phyloP scores from a whole-genome alignment of 2,888 invertebrate species.

The Rapana venosa region DNA sequence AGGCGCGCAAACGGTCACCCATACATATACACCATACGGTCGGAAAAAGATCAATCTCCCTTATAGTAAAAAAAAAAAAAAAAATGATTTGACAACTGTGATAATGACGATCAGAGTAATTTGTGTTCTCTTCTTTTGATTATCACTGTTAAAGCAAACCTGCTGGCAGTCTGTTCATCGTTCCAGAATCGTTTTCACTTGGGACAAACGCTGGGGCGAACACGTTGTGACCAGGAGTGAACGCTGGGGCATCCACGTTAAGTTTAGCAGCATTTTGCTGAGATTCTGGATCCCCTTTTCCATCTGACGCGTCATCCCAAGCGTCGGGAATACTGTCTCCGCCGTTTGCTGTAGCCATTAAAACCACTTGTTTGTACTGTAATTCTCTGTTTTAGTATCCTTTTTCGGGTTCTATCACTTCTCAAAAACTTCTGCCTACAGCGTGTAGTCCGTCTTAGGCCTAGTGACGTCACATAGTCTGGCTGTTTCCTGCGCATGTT shows the following conservation, averaged over 20 bases:
- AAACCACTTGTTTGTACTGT: background rate
- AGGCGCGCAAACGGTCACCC: too few relatives aligned
- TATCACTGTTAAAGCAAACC: background rate
- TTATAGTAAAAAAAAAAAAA: background rate
- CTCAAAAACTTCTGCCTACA: constrained; percentile 14
- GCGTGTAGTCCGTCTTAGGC: constrained; percentile 43
- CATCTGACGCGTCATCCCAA: constrained; percentile 73
- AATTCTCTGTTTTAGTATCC: constrained; percentile 4
- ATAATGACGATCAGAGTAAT: too few relatives aligned
- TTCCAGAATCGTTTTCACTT: constrained; percentile 42
- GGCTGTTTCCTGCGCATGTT: constrained; percentile 47
- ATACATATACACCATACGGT: too few relatives aligned
- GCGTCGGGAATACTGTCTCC: constrained; percentile 73
- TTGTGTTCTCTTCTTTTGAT: too few relatives aligned
- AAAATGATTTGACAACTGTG: background rate
- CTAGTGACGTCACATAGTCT: constrained; percentile 60
- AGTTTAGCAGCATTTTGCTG: constrained; percentile 76
- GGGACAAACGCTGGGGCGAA: constrained; percentile 77
- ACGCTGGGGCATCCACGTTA: constrained; percentile 98
- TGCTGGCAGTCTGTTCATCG: background rate
- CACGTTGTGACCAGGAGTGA: constrained; percentile 88
- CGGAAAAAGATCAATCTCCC: background rate
- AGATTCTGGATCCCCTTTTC: constrained; percentile 56
- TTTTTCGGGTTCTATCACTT: too few relatives aligned
- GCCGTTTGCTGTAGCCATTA: constrained; percentile 66